phyloP scores from a whole-genome alignment of 2,113 vertebrate genomes.

The Myotis lucifugus region DNA sequence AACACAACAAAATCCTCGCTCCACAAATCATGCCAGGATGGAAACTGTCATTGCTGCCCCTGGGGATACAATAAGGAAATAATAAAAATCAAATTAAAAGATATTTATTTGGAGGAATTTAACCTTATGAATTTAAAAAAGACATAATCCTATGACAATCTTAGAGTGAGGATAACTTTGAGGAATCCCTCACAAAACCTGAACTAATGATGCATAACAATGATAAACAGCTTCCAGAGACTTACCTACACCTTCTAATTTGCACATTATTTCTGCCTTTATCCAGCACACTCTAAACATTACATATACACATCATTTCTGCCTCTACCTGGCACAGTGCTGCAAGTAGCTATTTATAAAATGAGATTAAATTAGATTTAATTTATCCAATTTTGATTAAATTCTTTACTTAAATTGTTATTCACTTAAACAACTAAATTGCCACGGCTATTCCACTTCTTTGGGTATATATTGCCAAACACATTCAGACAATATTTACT shows the following conservation, averaged over 20 bases:
- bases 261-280: conserved; percentile 30
- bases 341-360: conserved; percentile 33
- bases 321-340: neutral
- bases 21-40: neutral
- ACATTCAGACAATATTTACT: conserved; percentile 18
- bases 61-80: neutral
- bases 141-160: neutral
- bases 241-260: neutral
- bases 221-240: neutral
- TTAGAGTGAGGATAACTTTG: neutral
- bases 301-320: conserved; percentile 31
- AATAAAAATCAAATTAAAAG: neutral
- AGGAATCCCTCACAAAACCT: neutral
- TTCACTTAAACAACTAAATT: conserved; percentile 62
- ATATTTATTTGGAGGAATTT: neutral
- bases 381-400: conserved; percentile 39
- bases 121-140: neutral
- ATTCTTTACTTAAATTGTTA: conserved; percentile 51
- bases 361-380: conserved; percentile 48
- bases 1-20: neutral
- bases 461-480: conserved; percentile 40
- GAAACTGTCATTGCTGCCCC: neutral
- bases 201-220: neutral
- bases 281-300: neutral
- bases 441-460: neutral